phyloP scores from a whole-genome alignment of 2,797 vertebrate genomes.

The Oophaga sylvatica region DNA sequence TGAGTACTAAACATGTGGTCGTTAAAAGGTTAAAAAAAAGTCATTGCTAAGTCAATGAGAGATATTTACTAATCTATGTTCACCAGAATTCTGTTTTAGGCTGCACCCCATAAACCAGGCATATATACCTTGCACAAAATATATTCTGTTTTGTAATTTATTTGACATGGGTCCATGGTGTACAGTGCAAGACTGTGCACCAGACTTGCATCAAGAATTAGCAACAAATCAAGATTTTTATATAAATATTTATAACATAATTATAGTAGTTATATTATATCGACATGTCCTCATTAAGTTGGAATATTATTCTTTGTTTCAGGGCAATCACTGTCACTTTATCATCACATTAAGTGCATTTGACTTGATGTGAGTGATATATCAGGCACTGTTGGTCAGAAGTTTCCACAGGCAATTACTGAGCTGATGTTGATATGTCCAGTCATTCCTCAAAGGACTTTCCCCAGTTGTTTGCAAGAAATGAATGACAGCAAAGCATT shows the following conservation, averaged over 20 bases:
- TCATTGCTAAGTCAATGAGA: no score
- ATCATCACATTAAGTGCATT: not conserved
- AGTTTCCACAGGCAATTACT: constrained; percentile 31
- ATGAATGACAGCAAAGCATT: constrained; percentile 42
- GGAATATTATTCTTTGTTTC: not conserved
- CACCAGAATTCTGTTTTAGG: no score
- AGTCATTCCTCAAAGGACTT: constrained; percentile 25
- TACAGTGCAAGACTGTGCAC: no score
- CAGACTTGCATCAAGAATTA: no score
- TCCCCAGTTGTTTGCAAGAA: not conserved
- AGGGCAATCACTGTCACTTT: constrained; percentile 3
- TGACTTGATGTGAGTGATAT: constrained; percentile 6
- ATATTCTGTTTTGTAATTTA: no score
- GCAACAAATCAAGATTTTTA: not conserved
- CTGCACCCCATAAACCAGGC: no score
- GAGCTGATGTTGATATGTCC: constrained; percentile 41
- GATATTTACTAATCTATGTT: no score
- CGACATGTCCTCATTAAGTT: not conserved
- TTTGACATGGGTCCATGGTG: no score
- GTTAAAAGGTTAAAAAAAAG: no score
- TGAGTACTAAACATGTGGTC: no score
- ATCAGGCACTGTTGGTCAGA: constrained; percentile 16
- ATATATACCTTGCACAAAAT: no score
- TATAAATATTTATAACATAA: not conserved
- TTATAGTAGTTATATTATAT: not conserved